Evolutionary conservation across 2,888 invertebrate genomes (phyloP).

Genomic region (Pediacus dermestoides): DNA sequence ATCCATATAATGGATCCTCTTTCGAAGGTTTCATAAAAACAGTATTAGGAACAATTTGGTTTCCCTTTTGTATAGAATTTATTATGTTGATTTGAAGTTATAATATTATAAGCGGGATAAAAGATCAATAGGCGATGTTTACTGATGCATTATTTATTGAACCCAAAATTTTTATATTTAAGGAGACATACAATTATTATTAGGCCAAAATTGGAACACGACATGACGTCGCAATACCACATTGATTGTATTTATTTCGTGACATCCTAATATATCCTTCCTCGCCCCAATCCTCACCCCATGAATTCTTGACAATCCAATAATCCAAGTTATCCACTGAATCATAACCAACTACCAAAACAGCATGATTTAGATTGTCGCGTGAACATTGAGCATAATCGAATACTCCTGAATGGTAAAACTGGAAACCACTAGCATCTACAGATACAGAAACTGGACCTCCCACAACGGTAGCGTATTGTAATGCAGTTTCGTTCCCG

Average conservation of each 20-base stretch:
- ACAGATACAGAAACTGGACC: conserved; percentile 85
- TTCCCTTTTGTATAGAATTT: no score
- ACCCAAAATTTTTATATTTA: no score
- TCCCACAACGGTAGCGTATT: no score
- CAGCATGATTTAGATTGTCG: neutral
- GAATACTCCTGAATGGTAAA: conserved; percentile 68
- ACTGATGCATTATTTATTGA: no score
- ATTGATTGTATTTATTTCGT: conserved; percentile 10
- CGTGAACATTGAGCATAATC: no score
- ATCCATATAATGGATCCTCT: no score
- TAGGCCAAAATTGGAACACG: neutral
- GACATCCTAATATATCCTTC: conserved; percentile 4
- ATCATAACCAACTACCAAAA: conserved; percentile 7
- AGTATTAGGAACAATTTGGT: no score
- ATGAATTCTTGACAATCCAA: conserved; percentile 8
- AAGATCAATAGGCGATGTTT: no score
- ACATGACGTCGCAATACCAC: conserved; percentile 10
- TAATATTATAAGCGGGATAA: no score
- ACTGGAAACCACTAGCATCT: conserved; percentile 85
- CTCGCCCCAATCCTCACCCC: conserved; percentile 11
- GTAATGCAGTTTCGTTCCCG: conserved; percentile 44
- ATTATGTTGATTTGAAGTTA: no score
- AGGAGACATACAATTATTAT: no score
- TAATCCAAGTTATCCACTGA: conserved; percentile 11
- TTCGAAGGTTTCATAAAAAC: no score